Conservation (phyloP, 2,113 vertebrate genomes). For the Coracopsis vasa region DNA sequence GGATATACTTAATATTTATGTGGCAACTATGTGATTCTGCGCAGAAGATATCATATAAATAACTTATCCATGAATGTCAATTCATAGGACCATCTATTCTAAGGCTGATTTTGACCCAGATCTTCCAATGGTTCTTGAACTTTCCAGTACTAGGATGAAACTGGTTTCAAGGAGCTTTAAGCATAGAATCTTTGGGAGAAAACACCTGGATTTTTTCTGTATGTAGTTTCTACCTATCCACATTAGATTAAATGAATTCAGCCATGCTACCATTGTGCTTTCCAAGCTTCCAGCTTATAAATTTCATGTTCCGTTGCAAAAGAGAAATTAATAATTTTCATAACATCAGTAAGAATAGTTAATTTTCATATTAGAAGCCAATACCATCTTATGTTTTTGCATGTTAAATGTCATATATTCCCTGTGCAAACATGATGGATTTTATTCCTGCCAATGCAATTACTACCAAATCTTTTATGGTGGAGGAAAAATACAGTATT, state of each 20-base stretch:
- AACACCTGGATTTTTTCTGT: not conserved
- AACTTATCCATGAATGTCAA: not conserved
- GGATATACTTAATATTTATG: not conserved
- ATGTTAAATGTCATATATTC: not conserved
- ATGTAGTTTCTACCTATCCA: not conserved
- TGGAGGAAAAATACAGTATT: conserved; percentile 4
- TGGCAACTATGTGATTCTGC: not conserved
- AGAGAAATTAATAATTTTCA: not conserved
- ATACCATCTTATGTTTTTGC: not conserved
- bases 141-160: not conserved
- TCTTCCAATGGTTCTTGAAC: not conserved
- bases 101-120: not conserved
- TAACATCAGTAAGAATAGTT: not conserved
- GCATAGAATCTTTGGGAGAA: not conserved
- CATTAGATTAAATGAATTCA: not conserved
- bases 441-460: not conserved
- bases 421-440: not conserved
- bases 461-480: not conserved
- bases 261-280: not conserved
- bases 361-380: not conserved
- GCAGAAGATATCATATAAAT: not conserved
- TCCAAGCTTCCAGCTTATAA: not conserved
- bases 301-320: not conserved
- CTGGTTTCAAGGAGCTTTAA: not conserved
- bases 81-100: not conserved